Evolutionary conservation across 2,888 invertebrate species (phyloP).

Genomic region (Ochropleura leucogaster): DNA sequence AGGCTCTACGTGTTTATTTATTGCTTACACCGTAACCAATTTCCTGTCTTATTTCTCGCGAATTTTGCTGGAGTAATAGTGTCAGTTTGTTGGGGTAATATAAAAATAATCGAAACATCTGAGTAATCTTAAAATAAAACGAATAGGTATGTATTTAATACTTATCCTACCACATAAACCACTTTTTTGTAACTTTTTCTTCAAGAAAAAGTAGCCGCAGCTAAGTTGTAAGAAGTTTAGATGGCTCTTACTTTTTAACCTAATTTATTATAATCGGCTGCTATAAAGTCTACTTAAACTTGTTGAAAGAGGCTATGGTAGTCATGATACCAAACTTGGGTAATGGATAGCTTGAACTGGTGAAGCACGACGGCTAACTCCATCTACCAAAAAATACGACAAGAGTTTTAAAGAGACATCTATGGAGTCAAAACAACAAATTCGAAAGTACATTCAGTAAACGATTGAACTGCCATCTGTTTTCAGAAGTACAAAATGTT

Average conservation of each 20-base stretch:
- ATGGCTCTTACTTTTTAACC: background rate
- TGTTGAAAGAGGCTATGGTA: background rate
- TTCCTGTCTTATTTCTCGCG: conserved; percentile 14
- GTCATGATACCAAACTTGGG: background rate
- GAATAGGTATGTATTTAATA: no score
- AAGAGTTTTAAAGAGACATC: conserved; percentile 9
- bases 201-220: background rate
- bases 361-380: background rate
- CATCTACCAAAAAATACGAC: conserved; percentile 23
- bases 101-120: background rate
- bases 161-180: no score
- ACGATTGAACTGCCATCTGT: conserved; percentile 27
- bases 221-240: background rate
- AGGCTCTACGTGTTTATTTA: conserved; percentile 44
- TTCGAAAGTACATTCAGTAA: background rate
- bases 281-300: background rate
- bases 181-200: no score
- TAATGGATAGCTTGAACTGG: background rate
- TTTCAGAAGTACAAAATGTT: background rate
- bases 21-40: conserved; percentile 41
- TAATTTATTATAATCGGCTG: background rate
- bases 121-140: no score
- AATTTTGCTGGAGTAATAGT: conserved; percentile 1
- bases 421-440: background rate
- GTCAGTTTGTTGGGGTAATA: background rate